Evolutionary conservation across 2,888 invertebrate species (phyloP).

Genomic region (Phortica magna): DNA sequence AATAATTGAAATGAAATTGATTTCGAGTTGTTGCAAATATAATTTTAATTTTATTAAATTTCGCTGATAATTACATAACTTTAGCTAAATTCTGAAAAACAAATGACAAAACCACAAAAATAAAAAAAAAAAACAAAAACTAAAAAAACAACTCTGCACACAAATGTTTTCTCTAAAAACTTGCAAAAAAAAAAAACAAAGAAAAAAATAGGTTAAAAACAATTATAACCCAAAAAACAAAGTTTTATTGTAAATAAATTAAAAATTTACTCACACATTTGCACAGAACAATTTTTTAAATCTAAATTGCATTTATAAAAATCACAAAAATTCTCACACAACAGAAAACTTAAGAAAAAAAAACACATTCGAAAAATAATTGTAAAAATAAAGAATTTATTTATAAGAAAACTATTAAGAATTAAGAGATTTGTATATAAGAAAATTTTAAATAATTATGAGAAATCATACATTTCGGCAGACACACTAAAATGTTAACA

Average conservation of each 20-base stretch:
- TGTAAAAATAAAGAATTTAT: conserved; percentile 25
- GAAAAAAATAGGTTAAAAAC: conserved; percentile 38
- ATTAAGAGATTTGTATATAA: conserved; percentile 8
- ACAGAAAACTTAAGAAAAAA: conserved; percentile 35
- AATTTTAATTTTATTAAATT: neutral
- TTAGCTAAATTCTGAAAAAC: too few relatives aligned
- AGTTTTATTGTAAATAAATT: conserved; percentile 31
- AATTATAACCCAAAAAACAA: conserved; percentile 23
- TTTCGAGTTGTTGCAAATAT: neutral
- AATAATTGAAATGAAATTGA: neutral
- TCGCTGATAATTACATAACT: neutral
- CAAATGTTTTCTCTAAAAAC: conserved; percentile 13
- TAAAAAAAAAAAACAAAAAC: neutral
- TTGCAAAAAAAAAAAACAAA: conserved; percentile 32
- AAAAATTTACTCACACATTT: conserved; percentile 23
- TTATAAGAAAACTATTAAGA: conserved; percentile 29
- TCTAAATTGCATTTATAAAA: conserved; percentile 3
- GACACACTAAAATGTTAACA: conserved; percentile 36
- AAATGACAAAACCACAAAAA: neutral
- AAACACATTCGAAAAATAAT: conserved; percentile 38
- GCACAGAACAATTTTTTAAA: conserved; percentile 14
- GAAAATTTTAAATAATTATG: conserved; percentile 30
- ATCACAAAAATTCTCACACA: neutral
- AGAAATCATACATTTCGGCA: conserved; percentile 11
- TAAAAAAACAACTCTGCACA: too few relatives aligned